Evolutionary conservation across 2,888 invertebrate species (phyloP).

Genomic region (Cylindroiulus punctatus): DNA sequence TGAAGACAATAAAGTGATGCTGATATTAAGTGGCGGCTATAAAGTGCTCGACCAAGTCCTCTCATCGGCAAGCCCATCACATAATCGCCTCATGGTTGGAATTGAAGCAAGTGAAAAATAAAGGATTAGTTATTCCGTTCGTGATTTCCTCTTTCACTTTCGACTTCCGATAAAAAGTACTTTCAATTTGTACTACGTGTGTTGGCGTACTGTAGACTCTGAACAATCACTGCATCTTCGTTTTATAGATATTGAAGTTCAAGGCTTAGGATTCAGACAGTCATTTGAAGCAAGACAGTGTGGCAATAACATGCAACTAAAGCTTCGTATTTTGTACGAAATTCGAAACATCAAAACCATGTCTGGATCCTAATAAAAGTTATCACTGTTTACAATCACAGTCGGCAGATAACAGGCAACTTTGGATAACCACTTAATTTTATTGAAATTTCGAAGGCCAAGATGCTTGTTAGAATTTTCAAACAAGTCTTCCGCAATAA

Average conservation of each 20-base stretch:
- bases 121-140: conserved; percentile 24
- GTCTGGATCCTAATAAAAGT: no score
- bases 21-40: conserved; percentile 45
- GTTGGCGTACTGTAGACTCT: background rate
- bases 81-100: background rate
- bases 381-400: no score
- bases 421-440: no score
- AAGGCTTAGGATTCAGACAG: background rate
- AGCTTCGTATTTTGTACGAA: background rate
- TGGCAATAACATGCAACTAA: background rate
- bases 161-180: background rate
- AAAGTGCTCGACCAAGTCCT: conserved; percentile 29
- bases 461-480: no score
- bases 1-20: conserved; percentile 36
- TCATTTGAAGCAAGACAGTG: background rate
- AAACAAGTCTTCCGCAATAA: no score
- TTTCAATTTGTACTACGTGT: background rate
- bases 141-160: conserved; percentile 24
- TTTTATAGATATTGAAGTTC: background rate
- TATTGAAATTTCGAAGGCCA: no score
- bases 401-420: no score
- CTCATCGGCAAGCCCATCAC: background rate
- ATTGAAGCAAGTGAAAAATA: conserved; percentile 2
- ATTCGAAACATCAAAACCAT: background rate
- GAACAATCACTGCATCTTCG: background rate